A percentile compares a stretch with the other conserved stretches of the same genome.
phyloP scores from a whole-genome alignment of 2,797 vertebrate species.

The Hylomyscus alleni region DNA sequence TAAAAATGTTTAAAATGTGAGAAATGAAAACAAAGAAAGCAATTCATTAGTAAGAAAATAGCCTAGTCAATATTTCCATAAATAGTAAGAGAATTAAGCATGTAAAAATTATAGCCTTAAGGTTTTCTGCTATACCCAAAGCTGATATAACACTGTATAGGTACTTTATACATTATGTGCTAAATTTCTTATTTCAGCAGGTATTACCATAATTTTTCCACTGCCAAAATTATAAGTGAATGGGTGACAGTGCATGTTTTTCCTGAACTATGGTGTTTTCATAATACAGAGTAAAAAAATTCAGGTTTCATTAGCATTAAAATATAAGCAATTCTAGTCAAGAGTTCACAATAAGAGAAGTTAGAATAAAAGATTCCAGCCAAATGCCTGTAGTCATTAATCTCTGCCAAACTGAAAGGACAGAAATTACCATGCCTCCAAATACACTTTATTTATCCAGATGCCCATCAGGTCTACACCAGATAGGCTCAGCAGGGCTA shows the following conservation, averaged over 20 bases:
- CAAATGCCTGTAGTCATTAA: conserved; percentile 58
- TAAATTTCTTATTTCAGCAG: neutral
- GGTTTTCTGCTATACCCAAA: neutral
- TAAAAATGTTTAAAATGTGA: neutral
- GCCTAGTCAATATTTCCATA: conserved; percentile 6
- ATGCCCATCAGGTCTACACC: neutral
- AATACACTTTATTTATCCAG: conserved; percentile 72
- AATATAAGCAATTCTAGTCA: conserved; percentile 51
- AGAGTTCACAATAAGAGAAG: conserved; percentile 51
- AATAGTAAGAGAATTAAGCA: neutral
- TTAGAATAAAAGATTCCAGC: conserved; percentile 57
- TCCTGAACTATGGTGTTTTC: conserved; percentile 3
- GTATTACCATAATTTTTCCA: neutral
- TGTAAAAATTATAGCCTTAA: neutral
- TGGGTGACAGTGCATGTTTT: neutral
- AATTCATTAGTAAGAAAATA: conserved; percentile 8
- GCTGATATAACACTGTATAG: neutral
- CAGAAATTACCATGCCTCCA: conserved; percentile 65
- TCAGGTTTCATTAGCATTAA: conserved; percentile 53
- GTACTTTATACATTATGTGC: neutral
- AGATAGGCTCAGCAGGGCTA: conserved; percentile 14
- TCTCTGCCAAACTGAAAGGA: conserved; percentile 70
- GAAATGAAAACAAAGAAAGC: neutral
- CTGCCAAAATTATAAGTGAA: neutral
- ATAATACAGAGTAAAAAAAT: neutral